Evolutionary conservation across 2,113 vertebrate genomes (phyloP).

Genomic region (Thunnus maccoyii): DNA sequence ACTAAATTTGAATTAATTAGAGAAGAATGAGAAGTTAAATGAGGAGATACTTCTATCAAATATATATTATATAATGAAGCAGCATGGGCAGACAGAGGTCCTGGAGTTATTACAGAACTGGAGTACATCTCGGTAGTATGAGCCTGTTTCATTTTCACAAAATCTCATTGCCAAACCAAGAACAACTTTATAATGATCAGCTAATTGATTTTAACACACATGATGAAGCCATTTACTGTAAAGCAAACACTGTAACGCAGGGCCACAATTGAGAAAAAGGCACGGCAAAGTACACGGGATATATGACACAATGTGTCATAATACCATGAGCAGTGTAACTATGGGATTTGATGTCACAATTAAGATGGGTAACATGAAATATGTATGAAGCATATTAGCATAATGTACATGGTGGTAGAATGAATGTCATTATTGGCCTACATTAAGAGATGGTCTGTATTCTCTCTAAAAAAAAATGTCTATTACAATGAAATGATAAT

Average conservation of each 20-base stretch:
- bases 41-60: background rate
- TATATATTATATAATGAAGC: background rate
- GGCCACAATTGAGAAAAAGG: background rate
- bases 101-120: background rate
- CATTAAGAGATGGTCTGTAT: background rate
- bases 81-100: background rate
- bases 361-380: conserved; percentile 19
- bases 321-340: background rate
- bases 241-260: conserved; percentile 32
- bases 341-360: conserved; percentile 2
- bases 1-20: background rate
- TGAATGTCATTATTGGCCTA: background rate
- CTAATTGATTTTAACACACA: conserved; percentile 57
- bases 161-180: conserved; percentile 15
- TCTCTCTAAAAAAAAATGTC: background rate
- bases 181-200: conserved; percentile 32
- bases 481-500: too few species aligned
- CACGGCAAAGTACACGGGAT: background rate
- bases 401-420: background rate
- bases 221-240: conserved; percentile 9
- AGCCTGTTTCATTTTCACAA: conserved; percentile 17
- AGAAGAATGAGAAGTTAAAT: background rate
- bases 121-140: background rate
- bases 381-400: conserved; percentile 5
- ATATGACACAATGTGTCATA: background rate